A percentile compares a stretch with the other conserved stretches of the same genome.
These are phyloP conservation scores for Microhierax caerulescens DNA, from an alignment of 2,797 vertebrate species.

Conservation along the genomic window DNA sequence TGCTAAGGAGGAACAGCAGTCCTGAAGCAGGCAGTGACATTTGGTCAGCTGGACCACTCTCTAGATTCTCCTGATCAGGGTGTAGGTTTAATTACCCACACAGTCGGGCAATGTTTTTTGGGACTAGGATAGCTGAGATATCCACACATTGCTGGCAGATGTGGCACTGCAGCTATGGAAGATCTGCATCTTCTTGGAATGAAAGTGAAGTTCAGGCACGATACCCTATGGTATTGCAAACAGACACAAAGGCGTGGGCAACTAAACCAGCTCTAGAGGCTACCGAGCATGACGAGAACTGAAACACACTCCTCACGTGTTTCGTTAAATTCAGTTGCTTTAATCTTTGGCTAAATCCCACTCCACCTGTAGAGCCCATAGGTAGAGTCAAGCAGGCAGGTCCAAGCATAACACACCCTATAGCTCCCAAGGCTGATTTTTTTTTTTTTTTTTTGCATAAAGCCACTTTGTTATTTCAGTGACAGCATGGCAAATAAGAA, in stretches of 20 bases:
- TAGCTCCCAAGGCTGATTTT: not conserved
- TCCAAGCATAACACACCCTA: not conserved
- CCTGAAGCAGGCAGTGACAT: not conserved
- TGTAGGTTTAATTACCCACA: not conserved
- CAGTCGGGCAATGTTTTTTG: not conserved
- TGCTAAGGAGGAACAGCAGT: not conserved
- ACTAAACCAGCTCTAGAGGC: not conserved
- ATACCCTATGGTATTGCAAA: not conserved
- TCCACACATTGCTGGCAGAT: not conserved
- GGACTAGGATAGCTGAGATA: not conserved
- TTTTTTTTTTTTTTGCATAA: not conserved
- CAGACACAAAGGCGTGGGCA: not conserved
- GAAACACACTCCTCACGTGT: accelerated
- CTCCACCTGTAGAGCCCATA: not conserved
- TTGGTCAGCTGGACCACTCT: not conserved
- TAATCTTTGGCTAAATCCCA: not conserved
- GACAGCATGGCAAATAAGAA: not conserved
- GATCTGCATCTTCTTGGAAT: not conserved
- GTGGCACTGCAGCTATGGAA: not conserved
- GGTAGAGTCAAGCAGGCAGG: not conserved
- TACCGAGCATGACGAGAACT: not conserved
- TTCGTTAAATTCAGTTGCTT: not conserved
- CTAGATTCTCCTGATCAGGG: not conserved
- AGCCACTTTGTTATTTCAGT: not conserved
- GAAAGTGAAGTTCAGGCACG: not conserved